These are phyloP conservation scores for Cygnus buccinator DNA, from an alignment of 2,113 vertebrate genomes.

Conservation along the genomic window DNA sequence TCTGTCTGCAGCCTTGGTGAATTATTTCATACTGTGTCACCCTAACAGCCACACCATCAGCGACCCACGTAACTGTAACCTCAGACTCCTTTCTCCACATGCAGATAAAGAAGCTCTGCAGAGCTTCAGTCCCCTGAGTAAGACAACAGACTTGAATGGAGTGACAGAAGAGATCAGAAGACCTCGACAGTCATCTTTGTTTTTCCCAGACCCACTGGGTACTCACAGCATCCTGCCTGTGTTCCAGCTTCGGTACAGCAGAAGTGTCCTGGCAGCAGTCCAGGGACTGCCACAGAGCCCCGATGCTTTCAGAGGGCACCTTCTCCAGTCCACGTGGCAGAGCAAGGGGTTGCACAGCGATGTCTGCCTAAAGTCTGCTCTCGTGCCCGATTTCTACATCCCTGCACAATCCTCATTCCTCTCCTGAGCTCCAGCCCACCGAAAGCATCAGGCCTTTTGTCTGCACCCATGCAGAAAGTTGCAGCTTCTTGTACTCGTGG, in stretches of 20 bases:
- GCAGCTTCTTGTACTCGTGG: not conserved
- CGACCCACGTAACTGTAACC: accelerated
- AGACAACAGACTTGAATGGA: not conserved
- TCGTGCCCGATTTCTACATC: accelerated
- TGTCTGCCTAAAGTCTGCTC: not conserved
- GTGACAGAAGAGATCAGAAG: accelerated
- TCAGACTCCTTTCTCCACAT: not conserved
- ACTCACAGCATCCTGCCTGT: not conserved
- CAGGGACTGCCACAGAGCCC: not conserved
- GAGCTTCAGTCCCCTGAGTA: not conserved
- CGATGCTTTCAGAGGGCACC: not conserved
- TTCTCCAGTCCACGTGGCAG: not conserved
- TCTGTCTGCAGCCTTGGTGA: not conserved
- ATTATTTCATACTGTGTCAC: not conserved
- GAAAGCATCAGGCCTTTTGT: not conserved
- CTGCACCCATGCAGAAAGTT: accelerated
- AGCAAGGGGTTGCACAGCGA: not conserved
- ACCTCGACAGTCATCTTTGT: not conserved
- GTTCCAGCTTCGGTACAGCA: not conserved
- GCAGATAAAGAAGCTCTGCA: accelerated
- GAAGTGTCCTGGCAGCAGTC: not conserved
- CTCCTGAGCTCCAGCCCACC: not conserved
- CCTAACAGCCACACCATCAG: not conserved
- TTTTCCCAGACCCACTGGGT: not conserved
- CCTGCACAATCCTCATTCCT: not conserved